Evolutionary conservation across 2,888 invertebrate species (phyloP).

Genomic region (Agrotis puta): DNA sequence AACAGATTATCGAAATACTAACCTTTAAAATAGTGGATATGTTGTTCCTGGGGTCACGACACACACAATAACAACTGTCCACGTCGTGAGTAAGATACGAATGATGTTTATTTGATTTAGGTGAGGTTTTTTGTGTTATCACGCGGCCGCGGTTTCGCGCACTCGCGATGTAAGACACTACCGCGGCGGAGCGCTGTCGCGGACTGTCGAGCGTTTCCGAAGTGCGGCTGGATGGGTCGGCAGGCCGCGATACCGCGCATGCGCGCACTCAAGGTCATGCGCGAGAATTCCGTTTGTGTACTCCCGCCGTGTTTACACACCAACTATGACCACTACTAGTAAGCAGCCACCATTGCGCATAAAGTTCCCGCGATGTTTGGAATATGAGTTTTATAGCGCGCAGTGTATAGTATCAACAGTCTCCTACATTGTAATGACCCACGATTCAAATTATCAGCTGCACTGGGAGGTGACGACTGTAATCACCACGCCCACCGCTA

Average conservation of each 20-base stretch:
- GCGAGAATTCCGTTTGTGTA: slow-evolving; percentile 74
- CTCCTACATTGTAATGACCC: slow-evolving; percentile 18
- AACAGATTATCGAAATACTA: slow-evolving; percentile 78
- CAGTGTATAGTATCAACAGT: slow-evolving; percentile 51
- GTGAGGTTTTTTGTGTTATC: slow-evolving; percentile 65
- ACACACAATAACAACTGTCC: slow-evolving; percentile 51
- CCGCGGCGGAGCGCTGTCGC: slow-evolving; percentile 78
- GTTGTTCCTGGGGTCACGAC: slow-evolving; percentile 32
- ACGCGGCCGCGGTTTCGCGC: slow-evolving; percentile 58
- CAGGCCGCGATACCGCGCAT: slow-evolving; percentile 77
- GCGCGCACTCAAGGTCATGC: slow-evolving; percentile 85
- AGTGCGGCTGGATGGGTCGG: slow-evolving; percentile 68
- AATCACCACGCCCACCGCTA: slow-evolving; percentile 57
- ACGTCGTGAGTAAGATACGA: slow-evolving; percentile 43
- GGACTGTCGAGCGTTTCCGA: slow-evolving; percentile 80
- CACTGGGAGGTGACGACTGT: slow-evolving; percentile 48
- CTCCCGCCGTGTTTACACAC: slow-evolving; percentile 68
- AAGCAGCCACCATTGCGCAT: slow-evolving; percentile 64
- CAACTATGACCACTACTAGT: slow-evolving; percentile 60
- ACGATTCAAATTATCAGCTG: slow-evolving; percentile 56
- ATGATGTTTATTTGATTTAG: slow-evolving; percentile 56
- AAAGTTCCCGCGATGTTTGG: slow-evolving; percentile 55
- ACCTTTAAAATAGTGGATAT: slow-evolving; percentile 71
- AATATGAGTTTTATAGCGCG: slow-evolving; percentile 51
- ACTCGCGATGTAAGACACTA: slow-evolving; percentile 61